A percentile compares a stretch with the other conserved stretches of the same genome.
These are phyloP conservation scores for Pseudeuparius sepicola DNA, from an alignment of 2,888 invertebrate genomes.

Conservation along the genomic window DNA sequence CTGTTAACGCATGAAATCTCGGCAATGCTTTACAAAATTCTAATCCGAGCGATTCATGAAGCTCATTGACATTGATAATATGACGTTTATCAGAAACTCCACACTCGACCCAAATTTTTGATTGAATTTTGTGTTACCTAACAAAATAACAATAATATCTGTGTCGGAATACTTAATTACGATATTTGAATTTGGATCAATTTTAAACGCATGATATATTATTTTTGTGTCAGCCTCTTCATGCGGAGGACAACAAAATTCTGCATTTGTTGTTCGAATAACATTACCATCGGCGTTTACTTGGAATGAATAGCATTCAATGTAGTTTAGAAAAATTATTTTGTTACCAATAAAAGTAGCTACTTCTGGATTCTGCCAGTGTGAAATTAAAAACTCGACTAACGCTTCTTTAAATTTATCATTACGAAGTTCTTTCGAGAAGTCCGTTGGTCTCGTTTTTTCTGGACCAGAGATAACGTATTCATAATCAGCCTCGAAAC, in stretches of 20 bases:
- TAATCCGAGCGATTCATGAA: slow-evolving; percentile 12
- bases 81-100: slow-evolving; percentile 13
- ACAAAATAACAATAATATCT: slow-evolving; percentile 16
- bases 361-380: slow-evolving; percentile 14
- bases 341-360: no score
- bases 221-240: no score
- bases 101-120: slow-evolving; percentile 18
- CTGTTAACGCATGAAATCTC: slow-evolving; percentile 26
- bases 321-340: no score
- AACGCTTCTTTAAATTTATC: slow-evolving; percentile 16
- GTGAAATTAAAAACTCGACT: slow-evolving; percentile 12
- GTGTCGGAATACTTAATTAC: slow-evolving; percentile 15
- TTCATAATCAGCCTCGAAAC: slow-evolving; percentile 10
- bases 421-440: slow-evolving; percentile 15
- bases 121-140: slow-evolving; percentile 13
- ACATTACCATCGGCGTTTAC: no score
- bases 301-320: no score
- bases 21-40: slow-evolving; percentile 24
- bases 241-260: no score
- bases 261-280: no score
- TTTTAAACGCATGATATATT: slow-evolving; percentile 12
- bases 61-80: slow-evolving; percentile 16
- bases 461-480: slow-evolving; percentile 16
- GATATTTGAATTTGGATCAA: slow-evolving; percentile 11
- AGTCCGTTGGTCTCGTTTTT: slow-evolving; percentile 14